phyloP scores from a whole-genome alignment of 2,888 invertebrate species.

The Eretmocerus hayati region DNA sequence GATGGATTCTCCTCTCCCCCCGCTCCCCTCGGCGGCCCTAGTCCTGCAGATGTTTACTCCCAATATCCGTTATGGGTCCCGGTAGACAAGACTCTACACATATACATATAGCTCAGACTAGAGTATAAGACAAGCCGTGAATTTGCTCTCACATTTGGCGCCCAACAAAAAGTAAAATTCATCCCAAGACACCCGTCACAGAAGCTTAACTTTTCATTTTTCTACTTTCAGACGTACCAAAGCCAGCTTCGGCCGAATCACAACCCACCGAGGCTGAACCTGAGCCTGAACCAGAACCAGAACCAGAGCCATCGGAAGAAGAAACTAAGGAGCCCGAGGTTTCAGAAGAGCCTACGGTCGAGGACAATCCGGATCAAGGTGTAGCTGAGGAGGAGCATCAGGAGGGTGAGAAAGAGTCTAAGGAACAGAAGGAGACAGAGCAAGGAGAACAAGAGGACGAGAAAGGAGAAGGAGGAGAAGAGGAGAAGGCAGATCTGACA shows the following conservation, averaged over 20 bases:
- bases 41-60: no score
- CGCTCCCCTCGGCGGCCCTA: no score
- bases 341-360: background rate
- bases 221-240: slow-evolving; percentile 25
- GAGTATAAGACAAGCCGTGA: no score
- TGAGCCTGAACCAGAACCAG: slow-evolving; percentile 10
- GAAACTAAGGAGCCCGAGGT: no score
- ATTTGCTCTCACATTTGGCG: no score
- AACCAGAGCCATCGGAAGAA: no score
- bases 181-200: background rate
- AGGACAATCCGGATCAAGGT: background rate
- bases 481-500: no score
- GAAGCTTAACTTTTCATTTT: background rate
- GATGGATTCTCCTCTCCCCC: no score
- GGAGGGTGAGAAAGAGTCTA: slow-evolving; percentile 6
- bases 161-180: background rate
- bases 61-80: no score
- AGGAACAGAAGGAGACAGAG: slow-evolving; percentile 1
- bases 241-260: slow-evolving; percentile 21
- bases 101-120: no score
- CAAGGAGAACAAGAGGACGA: slow-evolving; percentile 6
- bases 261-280: slow-evolving; percentile 15
- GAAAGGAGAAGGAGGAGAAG: slow-evolving; percentile 14
- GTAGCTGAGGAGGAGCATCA: slow-evolving; percentile 2
- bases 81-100: no score